Percentiles rank a stretch among this genome's conserved stretches.
phyloP scores from a whole-genome alignment of 2,888 invertebrate species.

The Cremastinae sp. region DNA sequence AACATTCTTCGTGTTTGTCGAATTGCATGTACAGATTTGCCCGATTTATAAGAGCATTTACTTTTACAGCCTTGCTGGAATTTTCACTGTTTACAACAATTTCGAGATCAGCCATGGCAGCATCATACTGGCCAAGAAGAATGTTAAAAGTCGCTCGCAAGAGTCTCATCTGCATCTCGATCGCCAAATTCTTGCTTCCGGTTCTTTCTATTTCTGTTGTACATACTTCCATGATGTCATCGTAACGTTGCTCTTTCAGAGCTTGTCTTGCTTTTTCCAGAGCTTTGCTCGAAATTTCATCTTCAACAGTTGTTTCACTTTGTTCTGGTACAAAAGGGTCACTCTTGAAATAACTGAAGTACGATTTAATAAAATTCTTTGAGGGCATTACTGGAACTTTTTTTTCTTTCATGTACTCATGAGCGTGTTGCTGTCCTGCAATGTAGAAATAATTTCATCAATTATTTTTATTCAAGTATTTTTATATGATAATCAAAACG shows the following conservation, averaged over 20 bases:
- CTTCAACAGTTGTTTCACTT: conserved; percentile 70
- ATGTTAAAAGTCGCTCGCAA: conserved; percentile 92
- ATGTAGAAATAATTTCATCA: no score
- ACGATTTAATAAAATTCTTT: conserved; percentile 91
- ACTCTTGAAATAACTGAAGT: conserved; percentile 92
- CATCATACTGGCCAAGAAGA: conserved; percentile 88
- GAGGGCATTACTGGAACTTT: conserved; percentile 90
- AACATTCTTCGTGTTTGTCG: conserved; percentile 87
- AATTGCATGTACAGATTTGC: conserved; percentile 92
- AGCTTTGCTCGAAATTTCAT: conserved; percentile 80
- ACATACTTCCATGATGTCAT: conserved; percentile 89
- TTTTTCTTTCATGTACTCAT: conserved; percentile 86
- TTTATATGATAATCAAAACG: neutral
- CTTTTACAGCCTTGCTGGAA: conserved; percentile 84
- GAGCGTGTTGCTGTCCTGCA: conserved; percentile 85
- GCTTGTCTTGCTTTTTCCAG: conserved; percentile 88
- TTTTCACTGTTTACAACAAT: conserved; percentile 85
- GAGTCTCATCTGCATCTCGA: conserved; percentile 86
- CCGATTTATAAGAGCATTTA: conserved; percentile 93
- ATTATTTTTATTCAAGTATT: no score
- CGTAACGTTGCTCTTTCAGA: conserved; percentile 87
- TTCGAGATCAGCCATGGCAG: conserved; percentile 87
- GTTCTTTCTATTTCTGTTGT: conserved; percentile 88
- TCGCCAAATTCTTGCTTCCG: conserved; percentile 80
- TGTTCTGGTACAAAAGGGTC: conserved; percentile 88